These are phyloP conservation scores for Orchesella cincta DNA, from an alignment of 1,140 invertebrate genomes.

Conservation along the genomic window DNA sequence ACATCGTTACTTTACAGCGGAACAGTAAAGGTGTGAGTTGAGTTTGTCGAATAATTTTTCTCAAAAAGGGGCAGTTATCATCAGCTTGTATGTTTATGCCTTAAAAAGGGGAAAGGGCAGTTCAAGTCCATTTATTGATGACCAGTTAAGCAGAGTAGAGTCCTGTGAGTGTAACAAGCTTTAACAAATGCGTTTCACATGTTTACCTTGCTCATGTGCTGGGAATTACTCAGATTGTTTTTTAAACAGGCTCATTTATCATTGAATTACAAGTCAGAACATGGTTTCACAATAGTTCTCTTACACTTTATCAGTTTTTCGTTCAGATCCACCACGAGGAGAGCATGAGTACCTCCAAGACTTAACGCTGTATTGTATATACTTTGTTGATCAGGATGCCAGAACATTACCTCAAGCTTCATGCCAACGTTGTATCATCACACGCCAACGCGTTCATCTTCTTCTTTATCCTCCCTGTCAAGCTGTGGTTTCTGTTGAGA, in stretches of 20 bases:
- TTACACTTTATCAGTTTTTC: too few species aligned
- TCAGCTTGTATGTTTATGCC: constrained; percentile 41
- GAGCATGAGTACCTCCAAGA: too few species aligned
- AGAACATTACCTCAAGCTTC: too few species aligned
- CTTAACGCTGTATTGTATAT: constrained; percentile 4
- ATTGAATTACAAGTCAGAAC: too few species aligned
- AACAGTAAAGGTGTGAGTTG: constrained; percentile 4
- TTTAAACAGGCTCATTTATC: constrained; percentile 47
- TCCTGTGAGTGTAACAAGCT: not conserved
- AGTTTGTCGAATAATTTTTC: constrained; percentile 12
- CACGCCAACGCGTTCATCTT: not conserved
- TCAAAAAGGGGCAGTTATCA: constrained; percentile 34
- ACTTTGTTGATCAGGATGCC: not conserved
- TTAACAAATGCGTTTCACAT: too few species aligned
- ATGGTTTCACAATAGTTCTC: too few species aligned
- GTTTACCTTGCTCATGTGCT: too few species aligned
- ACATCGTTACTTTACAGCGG: not conserved
- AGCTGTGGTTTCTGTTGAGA: constrained; percentile 21
- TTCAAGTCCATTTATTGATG: constrained; percentile 37
- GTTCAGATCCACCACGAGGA: too few species aligned
- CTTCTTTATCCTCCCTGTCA: constrained; percentile 2
- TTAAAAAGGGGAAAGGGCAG: constrained; percentile 35
- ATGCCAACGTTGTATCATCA: not conserved
- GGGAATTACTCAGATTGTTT: constrained; percentile 33
- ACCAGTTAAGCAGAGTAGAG: constrained; percentile 1